These are phyloP conservation scores for Ennomos quercinarius DNA, from an alignment of 2,888 invertebrate genomes.

Conservation along the genomic window DNA sequence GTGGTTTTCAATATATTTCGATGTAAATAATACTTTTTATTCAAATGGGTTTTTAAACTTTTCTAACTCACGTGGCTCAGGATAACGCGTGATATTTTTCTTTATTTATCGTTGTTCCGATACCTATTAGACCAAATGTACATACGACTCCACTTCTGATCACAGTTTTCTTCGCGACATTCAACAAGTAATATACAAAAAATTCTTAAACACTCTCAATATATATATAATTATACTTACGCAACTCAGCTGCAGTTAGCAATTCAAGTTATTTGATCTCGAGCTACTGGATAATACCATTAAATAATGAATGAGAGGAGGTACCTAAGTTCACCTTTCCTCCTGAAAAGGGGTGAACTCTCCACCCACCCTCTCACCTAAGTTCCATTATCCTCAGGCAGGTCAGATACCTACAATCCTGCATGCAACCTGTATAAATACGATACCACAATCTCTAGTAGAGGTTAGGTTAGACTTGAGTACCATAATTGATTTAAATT, in stretches of 20 bases:
- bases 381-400: slow-evolving; percentile 11
- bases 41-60: too few relatives aligned
- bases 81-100: too few relatives aligned
- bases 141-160: too few relatives aligned
- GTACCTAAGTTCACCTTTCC: too few relatives aligned
- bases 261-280: slow-evolving; percentile 18
- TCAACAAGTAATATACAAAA: too few relatives aligned
- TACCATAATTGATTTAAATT: slow-evolving; percentile 9
- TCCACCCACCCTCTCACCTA: slow-evolving; percentile 6
- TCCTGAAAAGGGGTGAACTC: slow-evolving; percentile 4
- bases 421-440: background rate
- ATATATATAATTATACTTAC: background rate
- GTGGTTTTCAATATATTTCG: too few relatives aligned
- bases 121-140: too few relatives aligned
- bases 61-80: too few relatives aligned
- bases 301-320: slow-evolving; percentile 27
- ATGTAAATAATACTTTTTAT: too few relatives aligned
- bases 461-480: slow-evolving; percentile 8
- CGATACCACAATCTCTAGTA: background rate
- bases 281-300: slow-evolving; percentile 22
- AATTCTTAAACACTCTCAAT: background rate
- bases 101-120: too few relatives aligned
- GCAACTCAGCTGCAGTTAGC: slow-evolving; percentile 11
- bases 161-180: too few relatives aligned
- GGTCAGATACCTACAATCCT: slow-evolving; percentile 2